Evolutionary conservation across 2,113 vertebrate genomes (phyloP).

Genomic region (Thunnus maccoyii): DNA sequence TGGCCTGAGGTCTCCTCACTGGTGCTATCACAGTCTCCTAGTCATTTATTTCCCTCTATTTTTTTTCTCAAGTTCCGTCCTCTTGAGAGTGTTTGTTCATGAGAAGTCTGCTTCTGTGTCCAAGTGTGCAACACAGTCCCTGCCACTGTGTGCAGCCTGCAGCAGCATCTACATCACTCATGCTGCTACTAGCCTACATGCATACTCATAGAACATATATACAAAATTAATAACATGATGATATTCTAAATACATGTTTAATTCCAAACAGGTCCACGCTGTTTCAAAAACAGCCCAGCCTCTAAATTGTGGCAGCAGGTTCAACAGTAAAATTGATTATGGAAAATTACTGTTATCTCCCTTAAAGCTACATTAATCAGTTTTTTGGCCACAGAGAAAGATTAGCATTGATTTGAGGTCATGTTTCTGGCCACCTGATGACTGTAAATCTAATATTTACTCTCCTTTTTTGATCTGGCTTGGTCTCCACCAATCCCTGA

Average conservation of each 20-base stretch:
- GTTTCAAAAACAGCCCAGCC: neutral
- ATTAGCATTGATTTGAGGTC: no score
- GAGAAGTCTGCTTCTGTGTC: neutral
- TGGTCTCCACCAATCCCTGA: no score
- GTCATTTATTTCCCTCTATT: conserved; percentile 1
- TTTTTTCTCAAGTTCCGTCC: neutral
- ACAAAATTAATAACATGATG: neutral
- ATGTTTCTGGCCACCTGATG: no score
- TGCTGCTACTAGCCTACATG: neutral
- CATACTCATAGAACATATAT: neutral
- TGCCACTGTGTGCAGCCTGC: neutral
- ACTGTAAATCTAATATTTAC: no score
- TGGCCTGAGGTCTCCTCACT: neutral
- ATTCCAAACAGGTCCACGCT: neutral
- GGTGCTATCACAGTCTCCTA: conserved; percentile 11
- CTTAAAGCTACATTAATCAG: neutral
- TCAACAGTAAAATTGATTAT: no score
- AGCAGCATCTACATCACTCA: neutral
- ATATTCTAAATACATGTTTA: neutral
- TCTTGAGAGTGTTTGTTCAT: neutral
- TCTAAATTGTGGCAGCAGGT: no score
- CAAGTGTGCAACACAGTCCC: neutral
- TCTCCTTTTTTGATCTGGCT: no score
- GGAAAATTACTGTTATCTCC: neutral
- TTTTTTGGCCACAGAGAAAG: neutral